These are phyloP conservation scores for Condylura cristata DNA, from an alignment of 2,113 vertebrate species.

Conservation along the genomic window DNA sequence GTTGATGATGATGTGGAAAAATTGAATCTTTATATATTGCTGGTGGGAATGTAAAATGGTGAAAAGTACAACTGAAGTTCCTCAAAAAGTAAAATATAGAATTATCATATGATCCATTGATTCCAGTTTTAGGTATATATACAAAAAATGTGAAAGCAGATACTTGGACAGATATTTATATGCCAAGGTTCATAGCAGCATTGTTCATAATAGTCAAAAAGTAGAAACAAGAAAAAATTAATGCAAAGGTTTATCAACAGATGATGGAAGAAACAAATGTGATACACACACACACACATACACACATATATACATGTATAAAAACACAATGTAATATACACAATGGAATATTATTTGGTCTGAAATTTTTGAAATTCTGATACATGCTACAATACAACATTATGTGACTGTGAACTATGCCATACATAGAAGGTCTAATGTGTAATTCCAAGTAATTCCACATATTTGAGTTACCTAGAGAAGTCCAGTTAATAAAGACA, in stretches of 20 bases:
- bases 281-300: background rate
- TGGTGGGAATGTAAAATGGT: too few species aligned
- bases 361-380: background rate
- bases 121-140: background rate
- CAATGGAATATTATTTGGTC: background rate
- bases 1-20: background rate
- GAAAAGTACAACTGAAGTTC: background rate
- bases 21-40: too few species aligned
- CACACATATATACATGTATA: too few species aligned
- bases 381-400: background rate
- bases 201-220: too few species aligned
- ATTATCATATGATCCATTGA: background rate
- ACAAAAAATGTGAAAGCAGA: background rate
- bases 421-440: background rate
- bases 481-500: background rate
- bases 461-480: background rate
- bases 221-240: background rate
- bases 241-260: background rate
- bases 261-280: background rate
- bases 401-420: background rate
- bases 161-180: background rate
- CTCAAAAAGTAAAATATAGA: background rate
- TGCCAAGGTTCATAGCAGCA: background rate
- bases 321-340: too few species aligned
- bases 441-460: background rate